Evolutionary conservation across 2,888 invertebrate species (phyloP).

Genomic region (Andrena chrysosceles): DNA sequence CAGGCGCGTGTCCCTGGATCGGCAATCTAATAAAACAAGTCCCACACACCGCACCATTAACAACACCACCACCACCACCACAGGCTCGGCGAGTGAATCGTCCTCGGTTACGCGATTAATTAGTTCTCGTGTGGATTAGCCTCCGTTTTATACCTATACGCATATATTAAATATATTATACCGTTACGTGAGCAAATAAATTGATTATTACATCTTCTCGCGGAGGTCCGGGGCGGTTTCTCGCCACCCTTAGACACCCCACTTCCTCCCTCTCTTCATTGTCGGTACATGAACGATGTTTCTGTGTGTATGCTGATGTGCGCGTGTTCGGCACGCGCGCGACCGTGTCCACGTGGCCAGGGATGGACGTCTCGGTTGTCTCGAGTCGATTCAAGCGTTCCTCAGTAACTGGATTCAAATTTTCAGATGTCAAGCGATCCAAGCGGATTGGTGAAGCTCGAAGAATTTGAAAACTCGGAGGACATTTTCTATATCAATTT

Average conservation of each 20-base stretch:
- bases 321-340: conserved; percentile 15
- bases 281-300: conserved; percentile 70
- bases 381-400: not conserved
- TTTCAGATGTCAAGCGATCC: not conserved
- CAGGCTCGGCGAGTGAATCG: conserved; percentile 50
- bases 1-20: conserved; percentile 24
- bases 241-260: conserved; percentile 5
- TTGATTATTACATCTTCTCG: conserved; percentile 80
- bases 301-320: conserved; percentile 52
- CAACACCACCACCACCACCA: conserved; percentile 34
- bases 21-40: conserved; percentile 16
- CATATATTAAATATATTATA: conserved; percentile 79
- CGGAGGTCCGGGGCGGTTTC: conserved; percentile 30
- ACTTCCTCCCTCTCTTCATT: conserved; percentile 16
- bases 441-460: not conserved
- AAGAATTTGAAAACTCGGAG: not conserved
- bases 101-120: conserved; percentile 62
- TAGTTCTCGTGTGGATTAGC: conserved; percentile 65
- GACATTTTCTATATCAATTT: not conserved
- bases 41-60: conserved; percentile 28
- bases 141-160: conserved; percentile 74
- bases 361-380: not conserved
- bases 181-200: conserved; percentile 83
- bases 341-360: conserved; percentile 10
- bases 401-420: not conserved